phyloP scores from a whole-genome alignment of 2,797 vertebrate genomes.

The Acanthurus leucopareius region DNA sequence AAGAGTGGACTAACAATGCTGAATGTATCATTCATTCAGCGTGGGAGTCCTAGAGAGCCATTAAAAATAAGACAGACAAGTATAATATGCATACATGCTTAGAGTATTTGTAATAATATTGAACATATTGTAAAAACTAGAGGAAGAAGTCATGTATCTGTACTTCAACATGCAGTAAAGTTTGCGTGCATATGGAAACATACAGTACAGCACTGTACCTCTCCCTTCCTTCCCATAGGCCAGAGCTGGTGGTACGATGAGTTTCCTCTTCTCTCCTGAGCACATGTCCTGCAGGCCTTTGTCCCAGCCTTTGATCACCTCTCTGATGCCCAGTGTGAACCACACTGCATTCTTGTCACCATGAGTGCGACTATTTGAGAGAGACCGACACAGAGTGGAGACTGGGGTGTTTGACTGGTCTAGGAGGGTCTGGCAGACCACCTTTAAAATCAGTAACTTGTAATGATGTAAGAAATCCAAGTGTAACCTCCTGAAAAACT shows the following conservation, averaged over 20 bases:
- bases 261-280: slow-evolving; percentile 93
- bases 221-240: slow-evolving; percentile 97
- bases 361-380: slow-evolving; percentile 85
- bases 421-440: neutral
- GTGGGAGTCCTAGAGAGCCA: slow-evolving; percentile 51
- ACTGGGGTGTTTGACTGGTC: neutral
- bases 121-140: neutral
- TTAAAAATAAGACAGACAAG: slow-evolving; percentile 48
- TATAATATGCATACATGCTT: slow-evolving; percentile 31
- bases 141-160: neutral
- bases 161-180: slow-evolving; percentile 33
- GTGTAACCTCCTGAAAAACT: neutral
- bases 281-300: slow-evolving; percentile 96
- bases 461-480: neutral
- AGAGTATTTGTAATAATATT: neutral
- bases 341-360: slow-evolving; percentile 94
- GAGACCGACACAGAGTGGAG: slow-evolving; percentile 14
- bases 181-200: neutral
- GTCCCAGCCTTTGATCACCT: slow-evolving; percentile 96
- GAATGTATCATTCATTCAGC: slow-evolving; percentile 59
- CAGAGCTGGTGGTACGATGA: slow-evolving; percentile 90
- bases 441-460: neutral
- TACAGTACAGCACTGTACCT: slow-evolving; percentile 83
- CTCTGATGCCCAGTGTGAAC: slow-evolving; percentile 96
- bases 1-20: slow-evolving; percentile 44